A percentile compares a stretch with the other conserved stretches of the same genome.
Evolutionary conservation across 2,888 invertebrate species (phyloP).

Genomic region (Agrypnus murinus): DNA sequence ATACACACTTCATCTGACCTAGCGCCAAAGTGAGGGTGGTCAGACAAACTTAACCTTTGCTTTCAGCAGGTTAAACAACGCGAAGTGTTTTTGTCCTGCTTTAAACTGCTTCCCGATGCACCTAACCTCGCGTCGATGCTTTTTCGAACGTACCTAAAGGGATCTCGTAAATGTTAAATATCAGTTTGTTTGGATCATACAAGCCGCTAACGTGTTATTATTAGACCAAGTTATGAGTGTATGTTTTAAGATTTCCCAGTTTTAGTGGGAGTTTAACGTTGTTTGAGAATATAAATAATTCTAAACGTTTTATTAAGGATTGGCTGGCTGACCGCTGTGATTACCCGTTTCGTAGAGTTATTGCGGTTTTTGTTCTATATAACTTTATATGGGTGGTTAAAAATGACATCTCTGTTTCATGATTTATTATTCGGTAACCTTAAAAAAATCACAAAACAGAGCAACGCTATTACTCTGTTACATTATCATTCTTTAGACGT

Average conservation of each 20-base stretch:
- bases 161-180: constrained; percentile 32
- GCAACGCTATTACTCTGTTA: too few relatives aligned
- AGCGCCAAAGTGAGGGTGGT: constrained; percentile 65
- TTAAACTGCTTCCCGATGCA: neutral
- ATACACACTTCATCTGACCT: constrained; percentile 65
- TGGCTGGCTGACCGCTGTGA: constrained; percentile 50
- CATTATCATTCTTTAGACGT: too few relatives aligned
- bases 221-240: constrained; percentile 55
- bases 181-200: constrained; percentile 39
- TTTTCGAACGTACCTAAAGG: constrained; percentile 24
- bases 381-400: neutral
- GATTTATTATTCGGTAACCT: constrained; percentile 23
- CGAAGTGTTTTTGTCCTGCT: constrained; percentile 38
- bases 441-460: too few relatives aligned
- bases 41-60: constrained; percentile 53
- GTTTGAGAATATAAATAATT: constrained; percentile 53
- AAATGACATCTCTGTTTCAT: constrained; percentile 23
- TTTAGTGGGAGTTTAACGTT: constrained; percentile 57
- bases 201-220: constrained; percentile 52
- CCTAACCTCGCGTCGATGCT: neutral
- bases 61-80: constrained; percentile 37
- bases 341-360: constrained; percentile 44
- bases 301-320: constrained; percentile 53
- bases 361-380: constrained; percentile 10
- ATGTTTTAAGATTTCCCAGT: constrained; percentile 55